Base-by-base conservation (phyloP, 2,113 vertebrate species). In the Vireo altiloquus region DNA sequence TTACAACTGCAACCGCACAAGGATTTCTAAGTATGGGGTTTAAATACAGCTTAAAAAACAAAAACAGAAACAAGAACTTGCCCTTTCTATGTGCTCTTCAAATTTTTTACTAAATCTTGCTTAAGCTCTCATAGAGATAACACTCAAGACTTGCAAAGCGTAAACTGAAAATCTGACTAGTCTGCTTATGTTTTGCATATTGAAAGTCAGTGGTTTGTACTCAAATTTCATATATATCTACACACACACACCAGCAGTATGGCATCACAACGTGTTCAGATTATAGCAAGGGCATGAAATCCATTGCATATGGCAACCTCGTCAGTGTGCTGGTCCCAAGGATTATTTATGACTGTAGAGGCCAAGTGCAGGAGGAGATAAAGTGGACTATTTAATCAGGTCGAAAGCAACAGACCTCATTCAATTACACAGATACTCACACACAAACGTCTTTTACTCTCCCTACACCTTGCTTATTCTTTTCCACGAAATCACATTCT, bases 311-410 rank as follows among this genome's bases (percentile, higher is more conserved):
- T 35, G 49, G 53, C 83, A 94, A 83, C 87, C 89, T 87, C 94
- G 78, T 80, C 96, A 95, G 22, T 4, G 20, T 66, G 22, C 39
- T 72, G 52, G 88, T 82, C 52, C 74, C 44, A 39, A 82, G 63
- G 92, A 95, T 87, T 91, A 86, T 93, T 94, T 94, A 92, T 76
- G 86, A 93, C 56, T 82, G n/a, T 81, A 82, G 84, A 92, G 54
- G 54, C 63, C 79, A 83, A 77, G 31, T 87, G 30, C 35, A 94
- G 39, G 28, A 93, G 79, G 54, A 95, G 82, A 94, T 71, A 56
- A 84, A 93, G 28, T 28, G 59, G 25, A 76, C 25, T 11, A 87
- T 75, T 95, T 95, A 90, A 96, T 90, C 87, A 61, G 49, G 84
- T 90, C 83, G 96, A 91, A 96, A 53, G 46, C n/a, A 94, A n/a